Conservation (phyloP, 2,113 vertebrate genomes). For the Ceyx melanurus region DNA sequence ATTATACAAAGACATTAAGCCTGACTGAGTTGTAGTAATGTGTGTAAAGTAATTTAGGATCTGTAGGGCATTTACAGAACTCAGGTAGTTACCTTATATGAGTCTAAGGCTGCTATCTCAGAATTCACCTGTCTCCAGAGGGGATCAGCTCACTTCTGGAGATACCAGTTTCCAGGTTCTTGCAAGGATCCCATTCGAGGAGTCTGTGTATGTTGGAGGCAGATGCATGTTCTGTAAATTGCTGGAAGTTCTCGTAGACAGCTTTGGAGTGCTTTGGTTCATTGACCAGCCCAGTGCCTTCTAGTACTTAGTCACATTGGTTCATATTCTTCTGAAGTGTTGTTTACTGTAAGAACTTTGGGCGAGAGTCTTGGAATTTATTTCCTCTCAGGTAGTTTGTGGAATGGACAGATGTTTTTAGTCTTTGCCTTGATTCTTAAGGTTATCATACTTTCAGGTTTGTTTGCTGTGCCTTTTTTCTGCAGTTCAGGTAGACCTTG, state of each 20-base stretch:
- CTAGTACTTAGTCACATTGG: neutral
- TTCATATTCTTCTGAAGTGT: neutral
- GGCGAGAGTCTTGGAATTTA: neutral
- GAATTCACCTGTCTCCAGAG: neutral
- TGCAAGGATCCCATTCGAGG: neutral
- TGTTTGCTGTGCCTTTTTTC: neutral
- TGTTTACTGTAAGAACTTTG: neutral
- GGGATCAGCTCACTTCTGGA: neutral
- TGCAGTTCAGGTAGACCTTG: neutral
- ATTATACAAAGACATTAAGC: neutral
- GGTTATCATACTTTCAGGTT: neutral
- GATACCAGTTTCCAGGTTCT: neutral
- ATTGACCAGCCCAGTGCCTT: neutral
- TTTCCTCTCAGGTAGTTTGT: neutral
- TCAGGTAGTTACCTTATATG: neutral
- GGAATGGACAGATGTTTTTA: neutral
- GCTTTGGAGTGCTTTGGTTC: neutral
- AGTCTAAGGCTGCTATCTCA: neutral
- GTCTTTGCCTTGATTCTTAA: neutral
- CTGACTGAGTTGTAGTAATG: neutral
- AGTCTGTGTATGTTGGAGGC: neutral
- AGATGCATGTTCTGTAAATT: neutral
- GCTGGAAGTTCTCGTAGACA: neutral
- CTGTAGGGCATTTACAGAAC: neutral
- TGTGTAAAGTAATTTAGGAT: neutral